Percentiles rank a stretch among this genome's conserved stretches.
phyloP scores from a whole-genome alignment of 2,797 vertebrate species.

The Podarcis lilfordi region DNA sequence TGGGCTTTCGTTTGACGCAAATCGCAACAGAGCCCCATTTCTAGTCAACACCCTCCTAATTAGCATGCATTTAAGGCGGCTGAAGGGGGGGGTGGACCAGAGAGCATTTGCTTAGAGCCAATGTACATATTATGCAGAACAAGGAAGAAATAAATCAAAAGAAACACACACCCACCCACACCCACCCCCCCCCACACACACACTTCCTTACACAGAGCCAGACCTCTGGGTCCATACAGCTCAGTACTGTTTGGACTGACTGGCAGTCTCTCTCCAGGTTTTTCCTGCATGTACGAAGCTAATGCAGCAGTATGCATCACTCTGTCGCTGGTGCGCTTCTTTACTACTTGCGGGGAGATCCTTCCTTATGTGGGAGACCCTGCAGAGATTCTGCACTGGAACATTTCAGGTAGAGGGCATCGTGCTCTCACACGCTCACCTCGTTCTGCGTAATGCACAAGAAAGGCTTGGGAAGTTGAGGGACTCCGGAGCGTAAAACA shows the following conservation, averaged over 20 bases:
- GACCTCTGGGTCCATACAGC: no score
- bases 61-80: background rate
- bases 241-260: no score
- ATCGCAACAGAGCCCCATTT: background rate
- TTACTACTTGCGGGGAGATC: background rate
- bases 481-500: no score
- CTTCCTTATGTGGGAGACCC: background rate
- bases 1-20: background rate
- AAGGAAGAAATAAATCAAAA: background rate
- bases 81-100: background rate
- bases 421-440: background rate
- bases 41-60: background rate
- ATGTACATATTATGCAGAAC: background rate
- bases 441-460: background rate
- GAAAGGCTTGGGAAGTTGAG: background rate
- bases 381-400: no score
- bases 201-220: no score
- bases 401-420: no score
- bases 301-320: background rate
- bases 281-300: background rate
- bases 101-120: background rate
- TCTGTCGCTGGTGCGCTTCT: background rate
- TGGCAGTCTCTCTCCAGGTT: no score
- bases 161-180: background rate
- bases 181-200: background rate